Percentiles rank a stretch among this genome's conserved stretches.
Conservation (phyloP, 2,888 invertebrate genomes). For the Nomada lathburiana region DNA sequence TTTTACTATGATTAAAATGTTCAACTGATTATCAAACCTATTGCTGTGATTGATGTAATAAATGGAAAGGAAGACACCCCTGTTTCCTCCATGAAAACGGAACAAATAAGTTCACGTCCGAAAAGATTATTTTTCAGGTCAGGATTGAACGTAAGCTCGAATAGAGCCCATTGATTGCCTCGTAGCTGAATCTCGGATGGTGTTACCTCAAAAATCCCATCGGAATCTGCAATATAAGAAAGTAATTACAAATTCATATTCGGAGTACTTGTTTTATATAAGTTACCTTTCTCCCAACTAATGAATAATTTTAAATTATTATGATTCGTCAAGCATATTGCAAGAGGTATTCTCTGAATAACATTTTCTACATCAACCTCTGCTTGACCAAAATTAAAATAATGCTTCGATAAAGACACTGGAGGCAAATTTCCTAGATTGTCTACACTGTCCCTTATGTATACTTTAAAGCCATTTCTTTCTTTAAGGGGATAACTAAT, state of each 20-base stretch:
- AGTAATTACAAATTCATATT: not conserved
- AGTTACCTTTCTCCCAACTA: constrained; percentile 75
- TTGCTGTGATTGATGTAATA: constrained; percentile 38
- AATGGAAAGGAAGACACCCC: constrained; percentile 42
- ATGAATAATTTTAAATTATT: constrained; percentile 65
- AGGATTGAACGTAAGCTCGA: constrained; percentile 61
- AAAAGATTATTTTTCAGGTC: constrained; percentile 39
- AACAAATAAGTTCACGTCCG: constrained; percentile 47
- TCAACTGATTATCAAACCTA: constrained; percentile 44
- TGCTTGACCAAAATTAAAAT: constrained; percentile 80
- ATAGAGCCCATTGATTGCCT: constrained; percentile 46
- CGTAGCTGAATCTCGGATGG: constrained; percentile 37
- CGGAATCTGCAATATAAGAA: constrained; percentile 37
- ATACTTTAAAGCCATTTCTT: constrained; percentile 75
- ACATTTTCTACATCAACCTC: constrained; percentile 47
- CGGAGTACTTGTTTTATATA: not conserved
- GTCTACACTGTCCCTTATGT: constrained; percentile 75
- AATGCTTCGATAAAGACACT: constrained; percentile 77
- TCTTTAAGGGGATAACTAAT: constrained; percentile 30
- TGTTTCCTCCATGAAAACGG: constrained; percentile 23
- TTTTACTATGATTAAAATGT: constrained; percentile 9
- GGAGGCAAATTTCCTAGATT: constrained; percentile 65
- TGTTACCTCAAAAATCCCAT: constrained; percentile 50
- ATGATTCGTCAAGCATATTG: constrained; percentile 75
- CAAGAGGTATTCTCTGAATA: constrained; percentile 56